Conservation (phyloP, 1,140 invertebrate species). For the Tribolium madens region DNA sequence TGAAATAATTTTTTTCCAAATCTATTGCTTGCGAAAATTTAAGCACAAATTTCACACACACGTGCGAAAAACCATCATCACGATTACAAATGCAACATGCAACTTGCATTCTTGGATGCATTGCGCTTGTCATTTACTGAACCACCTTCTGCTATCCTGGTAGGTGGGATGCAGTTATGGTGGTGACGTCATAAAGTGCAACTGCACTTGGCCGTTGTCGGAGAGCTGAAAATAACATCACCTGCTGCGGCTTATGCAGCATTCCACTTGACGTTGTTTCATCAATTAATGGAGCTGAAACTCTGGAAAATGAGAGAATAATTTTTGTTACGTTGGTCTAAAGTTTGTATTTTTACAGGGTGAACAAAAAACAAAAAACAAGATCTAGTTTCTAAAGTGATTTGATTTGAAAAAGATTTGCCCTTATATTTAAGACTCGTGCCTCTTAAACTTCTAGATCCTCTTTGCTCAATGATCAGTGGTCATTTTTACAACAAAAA, state of each 20-base stretch:
- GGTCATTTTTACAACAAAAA: too few relatives aligned
- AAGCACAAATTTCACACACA: neutral
- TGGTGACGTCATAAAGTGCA: slow-evolving; percentile 54
- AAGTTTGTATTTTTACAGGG: too few relatives aligned
- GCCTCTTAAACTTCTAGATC: too few relatives aligned
- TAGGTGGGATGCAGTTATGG: slow-evolving; percentile 53
- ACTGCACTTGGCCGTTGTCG: slow-evolving; percentile 32
- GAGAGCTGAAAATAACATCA: slow-evolving; percentile 28
- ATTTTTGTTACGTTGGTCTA: too few relatives aligned
- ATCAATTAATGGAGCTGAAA: too few relatives aligned
- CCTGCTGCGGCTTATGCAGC: neutral
- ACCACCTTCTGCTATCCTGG: slow-evolving; percentile 55
- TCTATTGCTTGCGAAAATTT: slow-evolving; percentile 15
- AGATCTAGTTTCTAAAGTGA: too few relatives aligned
- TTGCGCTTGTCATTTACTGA: slow-evolving; percentile 28
- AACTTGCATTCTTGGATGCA: slow-evolving; percentile 24
- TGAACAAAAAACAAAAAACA: too few relatives aligned
- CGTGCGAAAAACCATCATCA: too few relatives aligned
- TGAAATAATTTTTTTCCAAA: neutral
- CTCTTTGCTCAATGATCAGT: too few relatives aligned
- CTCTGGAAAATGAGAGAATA: too few relatives aligned
- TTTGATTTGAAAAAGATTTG: too few relatives aligned
- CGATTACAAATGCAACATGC: slow-evolving; percentile 20
- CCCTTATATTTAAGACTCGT: too few relatives aligned
- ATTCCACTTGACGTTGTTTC: neutral